Percentiles rank a stretch among this genome's conserved stretches.
Conservation (phyloP, 2,797 vertebrate species). For the Tadarida brasiliensis region DNA sequence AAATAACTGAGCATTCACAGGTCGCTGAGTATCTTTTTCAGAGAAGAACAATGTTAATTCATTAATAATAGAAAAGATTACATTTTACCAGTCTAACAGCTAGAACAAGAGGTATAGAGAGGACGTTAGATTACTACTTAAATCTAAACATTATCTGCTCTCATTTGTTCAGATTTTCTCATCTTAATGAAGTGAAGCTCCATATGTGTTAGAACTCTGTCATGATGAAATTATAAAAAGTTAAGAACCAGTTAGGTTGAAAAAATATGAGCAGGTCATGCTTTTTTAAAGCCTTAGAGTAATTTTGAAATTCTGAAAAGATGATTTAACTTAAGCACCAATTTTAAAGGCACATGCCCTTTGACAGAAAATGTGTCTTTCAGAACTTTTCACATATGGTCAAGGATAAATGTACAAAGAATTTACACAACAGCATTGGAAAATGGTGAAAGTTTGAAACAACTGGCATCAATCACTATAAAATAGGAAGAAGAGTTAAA, state of each 20-base stretch:
- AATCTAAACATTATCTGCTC: neutral
- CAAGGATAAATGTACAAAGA: conserved; percentile 35
- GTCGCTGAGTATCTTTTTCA: neutral
- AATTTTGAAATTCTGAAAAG: conserved; percentile 34
- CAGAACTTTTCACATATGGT: neutral
- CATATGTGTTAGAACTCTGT: neutral
- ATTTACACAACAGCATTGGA: neutral
- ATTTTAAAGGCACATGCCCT: conserved; percentile 2
- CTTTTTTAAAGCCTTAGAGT: neutral
- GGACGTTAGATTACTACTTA: neutral
- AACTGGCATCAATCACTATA: neutral
- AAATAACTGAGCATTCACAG: conserved; percentile 44
- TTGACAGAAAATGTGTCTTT: conserved; percentile 8
- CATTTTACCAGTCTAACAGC: neutral
- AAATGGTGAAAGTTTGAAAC: conserved; percentile 20
- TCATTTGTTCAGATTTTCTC: conserved; percentile 36
- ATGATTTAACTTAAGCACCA: neutral
- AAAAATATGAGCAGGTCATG: neutral
- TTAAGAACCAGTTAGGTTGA: neutral
- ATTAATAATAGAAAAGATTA: conserved; percentile 34
- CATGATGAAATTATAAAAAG: neutral
- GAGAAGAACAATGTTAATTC: conserved; percentile 35
- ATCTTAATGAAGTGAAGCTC: conserved; percentile 7
- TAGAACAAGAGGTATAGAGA: conserved; percentile 8
- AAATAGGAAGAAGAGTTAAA: conserved; percentile 11